phyloP scores from a whole-genome alignment of 2,113 vertebrate species.

The Oryzias melastigma region DNA sequence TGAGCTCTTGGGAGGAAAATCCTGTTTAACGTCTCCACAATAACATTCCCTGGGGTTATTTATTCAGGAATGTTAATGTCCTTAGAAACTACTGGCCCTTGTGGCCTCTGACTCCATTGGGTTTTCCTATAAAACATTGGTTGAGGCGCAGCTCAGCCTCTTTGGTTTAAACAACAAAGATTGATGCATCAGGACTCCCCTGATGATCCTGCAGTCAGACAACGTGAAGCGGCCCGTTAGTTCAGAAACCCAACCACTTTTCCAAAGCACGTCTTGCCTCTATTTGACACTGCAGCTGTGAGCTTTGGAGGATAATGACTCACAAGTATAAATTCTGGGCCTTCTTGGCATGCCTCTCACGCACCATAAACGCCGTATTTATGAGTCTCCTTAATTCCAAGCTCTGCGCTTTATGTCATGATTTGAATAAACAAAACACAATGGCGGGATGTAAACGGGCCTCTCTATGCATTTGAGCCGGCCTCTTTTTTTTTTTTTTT shows the following conservation, averaged over 20 bases:
- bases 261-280: constrained; percentile 10
- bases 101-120: constrained; percentile 61
- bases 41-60: constrained; percentile 67
- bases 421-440: constrained; percentile 50
- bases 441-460: constrained; percentile 54
- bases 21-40: constrained; percentile 68
- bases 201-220: constrained; percentile 29
- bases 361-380: constrained; percentile 44
- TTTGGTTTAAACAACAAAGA: constrained; percentile 46
- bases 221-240: not conserved
- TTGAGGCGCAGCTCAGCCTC: constrained; percentile 48
- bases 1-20: constrained; percentile 58
- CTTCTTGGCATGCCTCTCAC: constrained; percentile 7
- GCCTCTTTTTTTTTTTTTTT: constrained; percentile 23
- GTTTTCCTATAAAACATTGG: constrained; percentile 58
- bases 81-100: constrained; percentile 52
- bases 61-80: constrained; percentile 74
- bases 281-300: not conserved
- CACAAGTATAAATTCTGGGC: constrained; percentile 6
- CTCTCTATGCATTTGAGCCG: constrained; percentile 47
- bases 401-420: constrained; percentile 32
- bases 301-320: constrained; percentile 3
- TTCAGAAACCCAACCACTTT: not conserved
- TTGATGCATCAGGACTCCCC: constrained; percentile 41
- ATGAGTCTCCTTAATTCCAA: constrained; percentile 23